These are phyloP conservation scores for Fistularia tabacaria DNA, from an alignment of 2,797 vertebrate genomes.

Conservation along the genomic window DNA sequence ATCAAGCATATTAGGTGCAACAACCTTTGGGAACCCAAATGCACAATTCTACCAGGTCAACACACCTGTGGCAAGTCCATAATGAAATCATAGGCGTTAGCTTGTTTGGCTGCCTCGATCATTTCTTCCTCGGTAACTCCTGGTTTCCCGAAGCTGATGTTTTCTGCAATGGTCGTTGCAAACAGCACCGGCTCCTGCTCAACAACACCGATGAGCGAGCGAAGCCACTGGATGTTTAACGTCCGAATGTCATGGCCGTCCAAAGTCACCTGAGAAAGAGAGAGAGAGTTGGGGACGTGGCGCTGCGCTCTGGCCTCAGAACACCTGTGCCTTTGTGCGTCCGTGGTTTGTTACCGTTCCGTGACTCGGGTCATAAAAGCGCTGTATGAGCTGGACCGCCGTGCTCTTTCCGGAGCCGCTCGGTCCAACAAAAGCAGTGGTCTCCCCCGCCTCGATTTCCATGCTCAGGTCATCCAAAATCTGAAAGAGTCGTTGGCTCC, in stretches of 20 bases:
- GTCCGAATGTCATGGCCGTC: constrained; percentile 77
- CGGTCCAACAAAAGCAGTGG: constrained; percentile 79
- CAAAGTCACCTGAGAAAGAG: constrained; percentile 66
- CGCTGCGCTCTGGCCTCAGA: too few relatives aligned
- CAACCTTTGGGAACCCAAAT: background rate
- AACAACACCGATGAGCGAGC: constrained; percentile 77
- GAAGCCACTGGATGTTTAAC: constrained; percentile 78
- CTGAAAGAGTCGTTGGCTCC: constrained; percentile 41
- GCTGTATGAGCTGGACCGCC: constrained; percentile 75
- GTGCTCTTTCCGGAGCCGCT: constrained; percentile 81
- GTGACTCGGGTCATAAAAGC: constrained; percentile 77
- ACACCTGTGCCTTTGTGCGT: background rate
- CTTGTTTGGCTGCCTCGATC: constrained; percentile 71
- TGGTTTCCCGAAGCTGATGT: constrained; percentile 70
- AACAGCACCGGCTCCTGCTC: constrained; percentile 81
- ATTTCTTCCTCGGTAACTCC: constrained; percentile 73
- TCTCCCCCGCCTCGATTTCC: constrained; percentile 72
- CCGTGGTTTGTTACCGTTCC: constrained; percentile 70
- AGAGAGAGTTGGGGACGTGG: background rate
- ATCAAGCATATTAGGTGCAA: background rate
- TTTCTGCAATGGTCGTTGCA: constrained; percentile 76
- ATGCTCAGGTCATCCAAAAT: constrained; percentile 74
- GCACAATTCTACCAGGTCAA: background rate
- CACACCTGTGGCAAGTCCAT: constrained; percentile 77
- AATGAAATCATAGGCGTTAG: constrained; percentile 79